Evolutionary conservation across 2,797 vertebrate species (phyloP), one percentile per base, ranked within the genome.

Genomic region (Petrocephalus schoutedeni): DNA sequence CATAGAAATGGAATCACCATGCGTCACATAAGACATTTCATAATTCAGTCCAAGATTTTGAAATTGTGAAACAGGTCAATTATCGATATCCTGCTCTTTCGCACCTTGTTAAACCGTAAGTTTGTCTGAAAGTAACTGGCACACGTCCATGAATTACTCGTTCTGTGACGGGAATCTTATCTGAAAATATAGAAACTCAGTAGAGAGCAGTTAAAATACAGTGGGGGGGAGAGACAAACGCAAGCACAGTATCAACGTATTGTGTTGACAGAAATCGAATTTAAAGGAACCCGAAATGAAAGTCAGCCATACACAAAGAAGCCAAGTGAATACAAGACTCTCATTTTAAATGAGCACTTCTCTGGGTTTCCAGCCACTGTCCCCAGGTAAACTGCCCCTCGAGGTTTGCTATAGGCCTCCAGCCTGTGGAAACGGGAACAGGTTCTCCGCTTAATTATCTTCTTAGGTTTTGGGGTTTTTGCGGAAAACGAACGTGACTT

Each of bases 391-490:
- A 41, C 4, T 36, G 28, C 71, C 71, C 16, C 71, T 77, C 41
- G 32, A 19, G 71, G 32, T 36, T 77, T 16, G 14, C 71, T 45
- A 36, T 32, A 45, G 61, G 61, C 61, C 61, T 28, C 3, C 23
- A 67, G 61, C 23, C 71, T 5, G 71, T 32, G 12, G 28, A 77
- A 41, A 45, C 32, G 28, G 32, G 71, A 77, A 45, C 71, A 77
- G 71, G 12, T 77, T 77, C 71, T 16, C 32, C 36, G 36, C 71
- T 77, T 77, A 77, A 77, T 77, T 77, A 77, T 77, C 71, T 77
- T 77, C 7, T 14, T 19, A 77, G 54, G 54, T 56, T 56, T 45
- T 45, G 0, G 28, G 23, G 61, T 3, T 74, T 74, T 74, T 71
- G 28, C 64, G 64, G 64, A 71, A 74, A 28, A 28, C 28, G 28